These are phyloP conservation scores for Cephalotes varians DNA, from an alignment of 2,888 invertebrate species.

Conservation along the genomic window DNA sequence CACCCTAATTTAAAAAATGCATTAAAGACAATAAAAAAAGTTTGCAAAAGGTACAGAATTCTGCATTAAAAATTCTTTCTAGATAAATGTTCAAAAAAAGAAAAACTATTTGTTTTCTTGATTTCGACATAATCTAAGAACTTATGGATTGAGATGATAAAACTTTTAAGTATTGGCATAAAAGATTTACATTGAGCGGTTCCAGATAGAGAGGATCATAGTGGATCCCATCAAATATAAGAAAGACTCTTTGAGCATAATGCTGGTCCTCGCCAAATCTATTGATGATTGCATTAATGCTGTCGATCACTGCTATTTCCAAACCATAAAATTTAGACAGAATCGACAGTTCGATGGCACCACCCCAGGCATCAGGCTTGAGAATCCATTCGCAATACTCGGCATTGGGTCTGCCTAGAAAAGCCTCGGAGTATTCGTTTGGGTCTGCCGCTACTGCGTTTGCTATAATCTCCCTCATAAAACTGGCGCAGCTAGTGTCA, in stretches of 20 bases:
- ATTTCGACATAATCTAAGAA: background rate
- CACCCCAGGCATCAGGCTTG: constrained; percentile 96
- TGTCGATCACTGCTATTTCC: constrained; percentile 98
- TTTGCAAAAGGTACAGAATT: background rate
- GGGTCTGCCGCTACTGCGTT: constrained; percentile 92
- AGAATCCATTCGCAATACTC: constrained; percentile 97
- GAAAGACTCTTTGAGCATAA: constrained; percentile 93
- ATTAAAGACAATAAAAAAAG: constrained; percentile 58
- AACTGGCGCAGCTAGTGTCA: constrained; percentile 90
- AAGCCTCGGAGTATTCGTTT: constrained; percentile 93
- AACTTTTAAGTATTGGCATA: background rate
- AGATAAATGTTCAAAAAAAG: background rate
- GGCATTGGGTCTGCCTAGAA: constrained; percentile 93
- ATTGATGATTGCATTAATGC: constrained; percentile 95
- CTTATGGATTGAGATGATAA: background rate
- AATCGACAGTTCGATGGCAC: constrained; percentile 97
- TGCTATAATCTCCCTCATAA: constrained; percentile 95
- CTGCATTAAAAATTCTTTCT: background rate
- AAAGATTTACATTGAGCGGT: constrained; percentile 89
- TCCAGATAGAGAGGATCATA: constrained; percentile 97
- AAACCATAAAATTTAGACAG: constrained; percentile 94
- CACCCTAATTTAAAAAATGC: constrained; percentile 87
- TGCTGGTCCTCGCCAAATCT: constrained; percentile 97
- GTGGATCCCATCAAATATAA: constrained; percentile 98
- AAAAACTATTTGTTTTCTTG: background rate